A percentile compares a stretch with the other conserved stretches of the same genome.
Evolutionary conservation across 2,797 vertebrate genomes (phyloP).

Genomic region (Silurus aristotelis): DNA sequence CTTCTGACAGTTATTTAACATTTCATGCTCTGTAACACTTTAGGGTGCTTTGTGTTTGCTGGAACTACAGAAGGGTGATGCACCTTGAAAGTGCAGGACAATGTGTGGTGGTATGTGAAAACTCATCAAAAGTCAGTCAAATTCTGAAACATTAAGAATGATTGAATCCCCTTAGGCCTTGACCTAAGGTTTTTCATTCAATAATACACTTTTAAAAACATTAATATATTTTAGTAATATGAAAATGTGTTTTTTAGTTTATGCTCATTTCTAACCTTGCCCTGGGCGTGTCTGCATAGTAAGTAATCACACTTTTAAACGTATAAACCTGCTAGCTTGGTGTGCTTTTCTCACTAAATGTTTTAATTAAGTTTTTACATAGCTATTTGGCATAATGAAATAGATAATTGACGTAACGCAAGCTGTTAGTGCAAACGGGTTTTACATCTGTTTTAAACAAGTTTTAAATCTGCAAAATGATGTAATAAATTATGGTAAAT

Average conservation of each 20-base stretch:
- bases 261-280: background rate
- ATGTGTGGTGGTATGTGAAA: background rate
- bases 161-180: background rate
- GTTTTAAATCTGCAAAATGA: background rate
- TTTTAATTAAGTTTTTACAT: background rate
- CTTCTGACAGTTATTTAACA: conserved; percentile 19
- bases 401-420: background rate
- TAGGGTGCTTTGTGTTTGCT: background rate
- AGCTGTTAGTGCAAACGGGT: no score
- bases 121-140: background rate
- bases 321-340: background rate
- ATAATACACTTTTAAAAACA: background rate
- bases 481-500: background rate
- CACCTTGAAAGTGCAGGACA: background rate
- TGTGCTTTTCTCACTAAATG: background rate
- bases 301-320: background rate
- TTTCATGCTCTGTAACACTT: background rate
- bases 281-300: no score
- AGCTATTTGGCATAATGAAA: background rate
- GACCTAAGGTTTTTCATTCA: background rate
- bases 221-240: background rate
- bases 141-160: background rate
- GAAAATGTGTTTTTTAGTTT: background rate
- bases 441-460: no score
- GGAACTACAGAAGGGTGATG: background rate